phyloP scores from a whole-genome alignment of 2,888 invertebrate species.

The Microctonus brassicae region DNA sequence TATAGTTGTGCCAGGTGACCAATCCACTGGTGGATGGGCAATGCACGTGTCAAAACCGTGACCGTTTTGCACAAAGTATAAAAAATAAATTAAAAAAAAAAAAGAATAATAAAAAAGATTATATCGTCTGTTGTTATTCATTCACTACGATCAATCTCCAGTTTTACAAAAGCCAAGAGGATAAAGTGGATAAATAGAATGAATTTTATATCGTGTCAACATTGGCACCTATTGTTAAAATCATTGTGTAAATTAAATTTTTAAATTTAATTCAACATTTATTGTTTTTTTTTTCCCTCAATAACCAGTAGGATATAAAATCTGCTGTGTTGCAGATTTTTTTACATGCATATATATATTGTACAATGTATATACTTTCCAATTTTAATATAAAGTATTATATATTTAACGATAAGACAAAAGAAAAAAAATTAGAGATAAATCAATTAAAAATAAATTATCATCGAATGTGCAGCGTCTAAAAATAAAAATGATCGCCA shows the following conservation, averaged over 20 bases:
- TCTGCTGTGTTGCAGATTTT: not conserved
- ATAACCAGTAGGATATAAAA: not conserved
- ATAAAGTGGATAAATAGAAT: not conserved
- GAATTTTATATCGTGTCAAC: not conserved
- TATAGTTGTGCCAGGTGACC: slow-evolving; percentile 52
- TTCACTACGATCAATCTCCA: too few relatives aligned
- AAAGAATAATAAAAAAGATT: not conserved
- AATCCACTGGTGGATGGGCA: not conserved
- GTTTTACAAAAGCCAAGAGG: not conserved
- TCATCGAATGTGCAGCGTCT: not conserved
- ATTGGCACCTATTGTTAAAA: too few relatives aligned
- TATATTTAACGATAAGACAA: too few relatives aligned
- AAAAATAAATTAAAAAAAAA: not conserved
- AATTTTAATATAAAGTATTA: too few relatives aligned
- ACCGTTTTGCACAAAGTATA: not conserved
- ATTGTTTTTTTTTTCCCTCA: not conserved
- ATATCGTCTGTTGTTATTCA: too few relatives aligned
- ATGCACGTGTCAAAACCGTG: slow-evolving; percentile 34
- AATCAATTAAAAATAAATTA: not conserved
- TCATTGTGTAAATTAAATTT: too few relatives aligned
- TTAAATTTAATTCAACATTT: too few relatives aligned
- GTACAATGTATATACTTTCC: too few relatives aligned
- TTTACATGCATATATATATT: too few relatives aligned
- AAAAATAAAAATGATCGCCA: slow-evolving; percentile 12
- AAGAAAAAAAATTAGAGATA: not conserved